Conservation (phyloP, 1,140 invertebrate genomes). For the Hyphantria cunea region DNA sequence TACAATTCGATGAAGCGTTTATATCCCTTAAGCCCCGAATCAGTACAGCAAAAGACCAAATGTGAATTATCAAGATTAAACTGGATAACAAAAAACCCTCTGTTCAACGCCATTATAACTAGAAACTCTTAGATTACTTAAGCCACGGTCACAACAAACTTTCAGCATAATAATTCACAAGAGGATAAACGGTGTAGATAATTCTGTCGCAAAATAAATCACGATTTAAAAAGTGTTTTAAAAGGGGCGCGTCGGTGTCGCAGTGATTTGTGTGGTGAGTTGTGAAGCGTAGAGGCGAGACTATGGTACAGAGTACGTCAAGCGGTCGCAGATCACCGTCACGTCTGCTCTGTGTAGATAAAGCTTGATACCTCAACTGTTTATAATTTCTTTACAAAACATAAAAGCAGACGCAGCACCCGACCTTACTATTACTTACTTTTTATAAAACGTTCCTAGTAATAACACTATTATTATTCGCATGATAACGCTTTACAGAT, state of each 20-base stretch:
- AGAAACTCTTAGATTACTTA: constrained; percentile 46
- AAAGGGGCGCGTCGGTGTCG: constrained; percentile 41
- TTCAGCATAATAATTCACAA: constrained; percentile 47
- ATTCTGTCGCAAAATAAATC: constrained; percentile 54
- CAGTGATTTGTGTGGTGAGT: constrained; percentile 55
- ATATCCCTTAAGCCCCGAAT: constrained; percentile 10
- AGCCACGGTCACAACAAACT: constrained; percentile 45
- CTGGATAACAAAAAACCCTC: constrained; percentile 41
- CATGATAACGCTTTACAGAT: too few species aligned
- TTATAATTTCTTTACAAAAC: constrained; percentile 26
- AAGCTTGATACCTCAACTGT: constrained; percentile 30
- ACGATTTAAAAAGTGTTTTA: constrained; percentile 58
- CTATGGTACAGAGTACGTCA: not conserved
- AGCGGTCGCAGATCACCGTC: constrained; percentile 11
- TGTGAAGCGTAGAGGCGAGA: constrained; percentile 21
- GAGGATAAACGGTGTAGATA: constrained; percentile 53
- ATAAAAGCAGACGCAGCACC: constrained; percentile 11
- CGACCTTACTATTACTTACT: constrained; percentile 4
- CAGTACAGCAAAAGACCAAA: constrained; percentile 18
- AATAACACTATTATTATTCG: constrained; percentile 15
- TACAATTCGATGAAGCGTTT: constrained; percentile 21
- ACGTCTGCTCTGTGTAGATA: constrained; percentile 41
- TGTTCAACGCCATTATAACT: constrained; percentile 37
- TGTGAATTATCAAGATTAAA: constrained; percentile 33
- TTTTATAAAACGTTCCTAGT: constrained; percentile 11